Conservation (phyloP, 2,888 invertebrate species). For the Horisme vitalbata region DNA sequence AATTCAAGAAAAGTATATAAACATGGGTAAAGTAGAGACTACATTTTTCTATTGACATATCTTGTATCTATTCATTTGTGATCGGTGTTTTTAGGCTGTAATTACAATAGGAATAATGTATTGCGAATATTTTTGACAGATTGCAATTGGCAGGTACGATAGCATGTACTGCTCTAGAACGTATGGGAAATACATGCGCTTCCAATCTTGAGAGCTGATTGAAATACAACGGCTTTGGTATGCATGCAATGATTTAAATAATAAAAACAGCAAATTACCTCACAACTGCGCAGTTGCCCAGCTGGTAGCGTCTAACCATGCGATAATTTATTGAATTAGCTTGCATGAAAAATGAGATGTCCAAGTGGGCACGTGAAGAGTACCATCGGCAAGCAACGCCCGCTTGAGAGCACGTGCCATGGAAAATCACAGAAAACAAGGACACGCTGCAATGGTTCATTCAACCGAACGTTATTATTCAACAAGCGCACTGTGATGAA, state of each 20-base stretch:
- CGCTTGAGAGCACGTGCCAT: conserved; percentile 63
- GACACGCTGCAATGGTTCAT: conserved; percentile 81
- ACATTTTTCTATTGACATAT: no score
- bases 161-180: no score
- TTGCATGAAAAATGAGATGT: conserved; percentile 57
- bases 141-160: no score
- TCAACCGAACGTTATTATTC: conserved; percentile 81
- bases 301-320: conserved; percentile 43
- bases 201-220: no score
- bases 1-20: no score
- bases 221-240: conserved; percentile 4
- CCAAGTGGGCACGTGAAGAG: conserved; percentile 46
- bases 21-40: no score
- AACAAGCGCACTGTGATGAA: conserved; percentile 78
- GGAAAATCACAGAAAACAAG: conserved; percentile 83
- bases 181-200: no score
- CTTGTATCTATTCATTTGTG: no score
- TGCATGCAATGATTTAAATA: conserved; percentile 10
- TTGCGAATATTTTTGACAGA: no score
- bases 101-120: no score
- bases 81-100: no score
- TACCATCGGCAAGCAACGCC: conserved; percentile 36
- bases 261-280: conserved; percentile 27
- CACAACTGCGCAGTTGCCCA: conserved; percentile 52
- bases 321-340: conserved; percentile 55